Evolutionary conservation across 2,888 invertebrate species (phyloP), one percentile per base, ranked within the genome.

Genomic region (Schizotus pectinicornis): DNA sequence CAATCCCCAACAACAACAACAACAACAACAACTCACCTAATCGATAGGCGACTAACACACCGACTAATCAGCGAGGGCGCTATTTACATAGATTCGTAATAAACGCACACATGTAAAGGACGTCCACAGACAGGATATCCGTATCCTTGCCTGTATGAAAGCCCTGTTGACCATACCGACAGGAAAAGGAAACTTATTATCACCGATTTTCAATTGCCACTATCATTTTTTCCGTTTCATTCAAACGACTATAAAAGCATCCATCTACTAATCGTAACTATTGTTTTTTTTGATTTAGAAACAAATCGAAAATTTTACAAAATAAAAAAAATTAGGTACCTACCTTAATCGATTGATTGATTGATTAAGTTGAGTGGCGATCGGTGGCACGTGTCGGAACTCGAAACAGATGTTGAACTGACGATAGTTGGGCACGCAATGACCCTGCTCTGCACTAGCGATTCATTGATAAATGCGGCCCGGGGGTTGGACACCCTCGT

Each of bases 181-280:
- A 76, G 77, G 77, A 77, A 77, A 74, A 76, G 77, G 78, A 77
- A 77, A 75, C 70, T 73, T 74, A 77, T 78, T 78, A 78, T 78
- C 77, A 74, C 68, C 75, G 75, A 77, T 77, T 77, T 78, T 75
- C 77, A 77, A 77, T 77, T 75, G 75, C 73, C 70, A 73, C 73
- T 73, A 76, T 74, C 73, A 70, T 73, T 77, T 76, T 56, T 77
- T 75, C 76, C 75, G 75, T 73, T 73, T 67, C 54, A 61, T 60
- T 64, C 39, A 39, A 12, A 9, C 39, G 3, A 39, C 39, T 8
- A 43, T 12, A 43, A 43, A 43, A 43, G 12, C 33, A 8, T 30
- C 32, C n/a, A 30, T 14, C 14, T n/a, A 35, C n/a, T 35, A 11
- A 35, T 35, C 2, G 11, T 3, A 35, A 6, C 36, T 9, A 35